phyloP scores from a whole-genome alignment of 2,113 vertebrate species.

The Narcine bancroftii region DNA sequence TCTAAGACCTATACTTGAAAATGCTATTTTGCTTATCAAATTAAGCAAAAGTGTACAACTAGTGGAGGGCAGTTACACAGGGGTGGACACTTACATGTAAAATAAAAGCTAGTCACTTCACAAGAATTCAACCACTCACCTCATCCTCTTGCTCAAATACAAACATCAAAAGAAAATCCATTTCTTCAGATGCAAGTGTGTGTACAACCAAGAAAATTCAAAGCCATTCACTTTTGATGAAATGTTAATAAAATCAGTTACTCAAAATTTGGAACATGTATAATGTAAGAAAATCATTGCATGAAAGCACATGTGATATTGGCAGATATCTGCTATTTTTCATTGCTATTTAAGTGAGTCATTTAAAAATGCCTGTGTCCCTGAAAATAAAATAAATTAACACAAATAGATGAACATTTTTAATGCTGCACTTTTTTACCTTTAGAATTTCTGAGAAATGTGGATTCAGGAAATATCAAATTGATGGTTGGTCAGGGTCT shows the following conservation, averaged over 20 bases:
- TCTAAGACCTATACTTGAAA: not conserved
- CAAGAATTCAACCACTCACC: conserved; percentile 5
- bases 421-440: not conserved
- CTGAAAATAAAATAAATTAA: not conserved
- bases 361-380: not conserved
- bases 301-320: not conserved
- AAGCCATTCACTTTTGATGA: not conserved
- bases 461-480: not conserved
- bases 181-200: not conserved
- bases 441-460: not conserved
- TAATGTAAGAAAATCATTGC: not conserved
- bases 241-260: not conserved
- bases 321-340: not conserved
- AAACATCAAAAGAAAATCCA: not conserved
- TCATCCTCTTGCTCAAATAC: not conserved
- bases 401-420: not conserved
- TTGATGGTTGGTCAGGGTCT: not conserved
- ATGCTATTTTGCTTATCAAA: not conserved
- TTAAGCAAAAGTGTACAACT: not conserved
- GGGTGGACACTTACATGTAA: not conserved
- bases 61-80: not conserved
- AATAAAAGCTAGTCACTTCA: not conserved
- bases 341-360: not conserved
- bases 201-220: not conserved
- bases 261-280: not conserved